These are phyloP conservation scores for Chymomyza procnemis DNA, from an alignment of 2,888 invertebrate genomes.

Conservation along the genomic window DNA sequence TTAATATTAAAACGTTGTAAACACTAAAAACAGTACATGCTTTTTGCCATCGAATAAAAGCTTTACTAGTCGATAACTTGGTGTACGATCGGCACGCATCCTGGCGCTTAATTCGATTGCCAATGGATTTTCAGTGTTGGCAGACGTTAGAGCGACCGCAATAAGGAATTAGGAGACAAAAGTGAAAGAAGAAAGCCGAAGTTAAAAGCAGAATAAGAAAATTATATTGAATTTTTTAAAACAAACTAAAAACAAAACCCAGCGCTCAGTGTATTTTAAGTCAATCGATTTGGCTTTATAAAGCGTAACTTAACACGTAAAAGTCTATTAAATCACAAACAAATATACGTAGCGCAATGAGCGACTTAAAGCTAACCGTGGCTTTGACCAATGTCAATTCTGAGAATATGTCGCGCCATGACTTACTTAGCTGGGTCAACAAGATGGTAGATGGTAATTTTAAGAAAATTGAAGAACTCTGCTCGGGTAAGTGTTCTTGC, in stretches of 20 bases:
- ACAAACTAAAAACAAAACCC: background rate
- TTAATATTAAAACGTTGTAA: slow-evolving; percentile 55
- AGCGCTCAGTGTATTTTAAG: too few relatives aligned
- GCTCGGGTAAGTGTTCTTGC: slow-evolving; percentile 83
- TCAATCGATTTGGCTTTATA: background rate
- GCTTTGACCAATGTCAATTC: slow-evolving; percentile 75
- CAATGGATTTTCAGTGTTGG: background rate
- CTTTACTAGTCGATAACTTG: background rate
- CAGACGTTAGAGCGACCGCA: background rate
- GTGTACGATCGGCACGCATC: background rate
- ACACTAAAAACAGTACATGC: slow-evolving; percentile 14
- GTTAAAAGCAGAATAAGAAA: background rate
- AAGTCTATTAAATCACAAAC: background rate
- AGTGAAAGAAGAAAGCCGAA: background rate
- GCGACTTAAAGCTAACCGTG: slow-evolving; percentile 58
- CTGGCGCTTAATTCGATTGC: background rate
- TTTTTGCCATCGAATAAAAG: background rate
- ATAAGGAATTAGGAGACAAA: background rate
- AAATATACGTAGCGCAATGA: slow-evolving; percentile 21
- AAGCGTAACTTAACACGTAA: background rate
- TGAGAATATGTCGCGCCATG: slow-evolving; percentile 97
- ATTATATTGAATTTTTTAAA: background rate
- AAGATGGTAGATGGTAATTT: slow-evolving; percentile 93
- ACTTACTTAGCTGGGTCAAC: slow-evolving; percentile 99
- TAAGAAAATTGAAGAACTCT: slow-evolving; percentile 97